These are phyloP conservation scores for Anisognathus igniventris DNA, from an alignment of 2,797 vertebrate genomes.

Conservation along the genomic window DNA sequence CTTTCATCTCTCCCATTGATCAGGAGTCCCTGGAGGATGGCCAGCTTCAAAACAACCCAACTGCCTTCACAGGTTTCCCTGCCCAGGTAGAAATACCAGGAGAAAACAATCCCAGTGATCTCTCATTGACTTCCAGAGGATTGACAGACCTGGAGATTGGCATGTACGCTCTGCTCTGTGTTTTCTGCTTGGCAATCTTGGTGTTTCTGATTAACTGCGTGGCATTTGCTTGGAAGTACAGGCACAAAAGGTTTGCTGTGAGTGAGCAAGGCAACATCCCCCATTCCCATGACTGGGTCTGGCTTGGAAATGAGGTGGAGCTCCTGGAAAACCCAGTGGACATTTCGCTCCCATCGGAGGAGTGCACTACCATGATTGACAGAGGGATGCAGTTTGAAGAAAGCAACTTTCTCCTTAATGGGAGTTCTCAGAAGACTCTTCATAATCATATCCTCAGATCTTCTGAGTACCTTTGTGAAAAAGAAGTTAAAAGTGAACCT, in stretches of 20 bases:
- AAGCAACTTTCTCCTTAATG: conserved; percentile 91
- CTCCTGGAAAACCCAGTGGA: conserved; percentile 85
- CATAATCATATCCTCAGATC: conserved; percentile 86
- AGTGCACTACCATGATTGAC: conserved; percentile 89
- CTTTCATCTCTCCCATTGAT: conserved; percentile 76
- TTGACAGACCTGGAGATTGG: conserved; percentile 94
- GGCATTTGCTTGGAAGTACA: conserved; percentile 94
- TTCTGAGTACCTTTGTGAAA: conserved; percentile 84
- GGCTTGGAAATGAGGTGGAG: conserved; percentile 92
- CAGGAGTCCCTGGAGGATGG: conserved; percentile 74
- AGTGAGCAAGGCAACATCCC: conserved; percentile 92
- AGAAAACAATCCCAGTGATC: conserved; percentile 76
- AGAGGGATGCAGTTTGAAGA: conserved; percentile 88
- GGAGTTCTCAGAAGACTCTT: conserved; percentile 78
- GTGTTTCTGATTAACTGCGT: conserved; percentile 97
- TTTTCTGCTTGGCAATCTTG: conserved; percentile 95
- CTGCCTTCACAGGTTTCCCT: conserved; percentile 82
- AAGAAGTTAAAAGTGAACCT: conserved; percentile 82
- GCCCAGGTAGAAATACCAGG: conserved; percentile 81
- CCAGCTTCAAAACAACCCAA: conserved; percentile 73
- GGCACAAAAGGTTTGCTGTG: conserved; percentile 92
- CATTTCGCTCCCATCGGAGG: conserved; percentile 80
- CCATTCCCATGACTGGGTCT: conserved; percentile 97
- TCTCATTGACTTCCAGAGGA: conserved; percentile 84
- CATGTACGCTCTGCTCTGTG: conserved; percentile 95